Conservation (phyloP, 2,888 invertebrate genomes). For the Nomada hirtipes region DNA sequence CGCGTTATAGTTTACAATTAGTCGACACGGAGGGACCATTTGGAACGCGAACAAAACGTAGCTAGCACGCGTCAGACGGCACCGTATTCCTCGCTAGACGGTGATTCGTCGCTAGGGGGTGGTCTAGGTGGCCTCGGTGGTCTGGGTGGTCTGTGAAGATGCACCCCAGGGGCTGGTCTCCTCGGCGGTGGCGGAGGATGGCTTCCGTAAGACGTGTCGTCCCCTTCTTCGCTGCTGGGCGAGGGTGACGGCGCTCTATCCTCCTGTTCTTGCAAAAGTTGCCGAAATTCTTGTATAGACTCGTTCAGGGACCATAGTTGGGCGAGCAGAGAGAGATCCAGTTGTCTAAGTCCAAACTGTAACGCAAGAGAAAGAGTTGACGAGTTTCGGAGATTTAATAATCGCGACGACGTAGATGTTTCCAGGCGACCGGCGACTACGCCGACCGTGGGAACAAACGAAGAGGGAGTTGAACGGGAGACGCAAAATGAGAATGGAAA, state of each 20-base stretch:
- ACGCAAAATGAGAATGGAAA: slow-evolving; percentile 76
- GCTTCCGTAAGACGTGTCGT: slow-evolving; percentile 82
- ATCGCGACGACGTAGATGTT: slow-evolving; percentile 61
- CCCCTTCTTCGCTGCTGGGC: slow-evolving; percentile 85
- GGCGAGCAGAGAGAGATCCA: slow-evolving; percentile 94
- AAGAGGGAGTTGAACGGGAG: slow-evolving; percentile 59
- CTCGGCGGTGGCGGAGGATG: slow-evolving; percentile 85
- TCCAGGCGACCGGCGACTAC: slow-evolving; percentile 51
- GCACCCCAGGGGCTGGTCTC: slow-evolving; percentile 77
- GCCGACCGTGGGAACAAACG: slow-evolving; percentile 74
- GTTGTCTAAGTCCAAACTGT: slow-evolving; percentile 94
- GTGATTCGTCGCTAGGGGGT: slow-evolving; percentile 82
- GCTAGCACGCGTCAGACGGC: slow-evolving; percentile 75
- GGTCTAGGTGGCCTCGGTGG: slow-evolving; percentile 80
- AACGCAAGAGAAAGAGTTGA: slow-evolving; percentile 70
- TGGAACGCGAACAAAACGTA: slow-evolving; percentile 34
- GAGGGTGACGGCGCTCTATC: slow-evolving; percentile 86
- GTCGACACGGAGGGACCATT: slow-evolving; percentile 21
- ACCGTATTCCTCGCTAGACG: slow-evolving; percentile 83
- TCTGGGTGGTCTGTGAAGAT: slow-evolving; percentile 77
- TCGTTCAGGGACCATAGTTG: slow-evolving; percentile 97
- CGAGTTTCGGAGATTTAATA: slow-evolving; percentile 62
- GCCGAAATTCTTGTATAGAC: slow-evolving; percentile 95
- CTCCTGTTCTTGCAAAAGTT: slow-evolving; percentile 87
- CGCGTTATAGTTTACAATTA: slow-evolving; percentile 5